Conservation (phyloP, 2,888 invertebrate genomes). For the Ochropacha duplaris region DNA sequence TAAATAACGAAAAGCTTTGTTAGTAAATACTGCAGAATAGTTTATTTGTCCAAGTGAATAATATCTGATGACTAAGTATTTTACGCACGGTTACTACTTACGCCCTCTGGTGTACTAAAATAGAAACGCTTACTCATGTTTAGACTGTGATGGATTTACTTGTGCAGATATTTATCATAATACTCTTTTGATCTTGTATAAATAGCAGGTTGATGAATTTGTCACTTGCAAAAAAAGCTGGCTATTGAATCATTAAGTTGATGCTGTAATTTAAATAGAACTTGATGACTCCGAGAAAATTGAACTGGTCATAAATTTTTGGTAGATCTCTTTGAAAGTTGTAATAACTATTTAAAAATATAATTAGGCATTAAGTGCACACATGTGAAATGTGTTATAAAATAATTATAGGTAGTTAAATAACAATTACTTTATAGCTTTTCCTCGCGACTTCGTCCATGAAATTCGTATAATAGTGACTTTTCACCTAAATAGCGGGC, state of each 20-base stretch:
- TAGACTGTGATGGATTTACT: neutral
- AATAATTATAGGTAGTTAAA: too few relatives aligned
- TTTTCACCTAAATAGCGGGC: too few relatives aligned
- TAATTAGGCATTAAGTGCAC: too few relatives aligned
- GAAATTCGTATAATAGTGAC: too few relatives aligned
- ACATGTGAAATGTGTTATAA: too few relatives aligned
- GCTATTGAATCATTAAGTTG: neutral
- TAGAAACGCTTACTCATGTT: constrained; percentile 43
- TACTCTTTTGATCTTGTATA: constrained; percentile 7
- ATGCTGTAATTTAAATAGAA: neutral
- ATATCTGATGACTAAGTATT: constrained; percentile 40
- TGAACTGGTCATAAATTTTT: too few relatives aligned
- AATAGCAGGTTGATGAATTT: neutral
- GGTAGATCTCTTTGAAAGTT: too few relatives aligned
- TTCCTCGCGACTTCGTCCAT: too few relatives aligned
- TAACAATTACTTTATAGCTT: too few relatives aligned
- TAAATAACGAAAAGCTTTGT: constrained; percentile 18
- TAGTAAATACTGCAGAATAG: constrained; percentile 23
- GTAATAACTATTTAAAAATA: too few relatives aligned
- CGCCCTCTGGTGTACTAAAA: constrained; percentile 32
- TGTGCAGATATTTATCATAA: constrained; percentile 11
- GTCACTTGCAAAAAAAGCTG: too few relatives aligned
- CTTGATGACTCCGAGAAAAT: too few relatives aligned
- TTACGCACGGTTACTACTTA: constrained; percentile 10
- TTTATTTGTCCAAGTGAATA: constrained; percentile 38